Evolutionary conservation across 1,140 invertebrate species (phyloP), one percentile per base, ranked within the genome.

Genomic region (Radopholus similis): DNA sequence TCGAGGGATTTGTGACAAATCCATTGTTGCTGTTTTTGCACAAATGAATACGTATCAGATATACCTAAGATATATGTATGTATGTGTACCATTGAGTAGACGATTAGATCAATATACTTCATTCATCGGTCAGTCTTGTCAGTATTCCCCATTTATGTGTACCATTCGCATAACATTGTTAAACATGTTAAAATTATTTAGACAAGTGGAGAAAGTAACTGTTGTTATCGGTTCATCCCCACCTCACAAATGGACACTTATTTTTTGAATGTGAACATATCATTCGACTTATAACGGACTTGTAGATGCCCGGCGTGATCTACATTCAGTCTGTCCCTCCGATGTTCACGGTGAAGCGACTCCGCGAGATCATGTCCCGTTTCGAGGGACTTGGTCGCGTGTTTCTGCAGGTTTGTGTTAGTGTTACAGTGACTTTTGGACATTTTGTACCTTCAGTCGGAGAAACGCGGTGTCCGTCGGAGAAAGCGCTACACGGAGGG

Each of bases 401-500:
- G 15, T 84, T 76, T 59, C 72, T 83, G 23, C 75, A 83, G 53
- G 82, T 82, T 37, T 21, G 28, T 28, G 5, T 9, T 60, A 26
- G 23, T 70, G 64, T 66, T 11, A n/a, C 6, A 38, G 18, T 23
- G 5, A 3, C 28, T 49, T 21, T 54, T n/a, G 32, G n/a, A 62
- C 13, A 49, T 26, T 63, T 34, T 30, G 44, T 49, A 9, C 11
- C 15, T 77, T 76, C 71, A 77, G 75, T 58, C 60, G 21, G 78
- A 82, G 35, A 80, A 81, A 75, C 71, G 77, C 55, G 57, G 66
- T 26, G 26, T 15, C 15, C 72, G 76, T 13, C 77, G 75, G 75
- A 86, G 67, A 86, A 88, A 79, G 30, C 69, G 77, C 30, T 97
- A 92, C 75, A 89, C 89, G 5, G 94, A 97, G 87, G 94, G 94